Conservation (phyloP, 2,888 invertebrate genomes). For the Luffia ferchaultella region DNA sequence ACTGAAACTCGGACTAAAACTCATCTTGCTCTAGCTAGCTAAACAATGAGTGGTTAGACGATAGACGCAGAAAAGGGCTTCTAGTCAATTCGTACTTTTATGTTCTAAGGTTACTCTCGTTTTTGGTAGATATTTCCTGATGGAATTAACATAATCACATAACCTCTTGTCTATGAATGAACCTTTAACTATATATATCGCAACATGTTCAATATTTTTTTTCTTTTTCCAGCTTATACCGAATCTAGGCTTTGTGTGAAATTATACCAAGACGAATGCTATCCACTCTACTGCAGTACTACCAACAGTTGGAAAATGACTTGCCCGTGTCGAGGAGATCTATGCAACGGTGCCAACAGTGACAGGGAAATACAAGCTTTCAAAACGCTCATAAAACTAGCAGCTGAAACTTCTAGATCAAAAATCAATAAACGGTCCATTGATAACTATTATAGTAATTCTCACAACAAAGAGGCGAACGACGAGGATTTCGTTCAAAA, state of each 20-base stretch:
- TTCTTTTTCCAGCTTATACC: slow-evolving; percentile 33
- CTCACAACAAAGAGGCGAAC: background rate
- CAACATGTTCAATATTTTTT: slow-evolving; percentile 3
- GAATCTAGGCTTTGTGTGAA: slow-evolving; percentile 54
- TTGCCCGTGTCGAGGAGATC: slow-evolving; percentile 48
- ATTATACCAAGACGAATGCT: slow-evolving; percentile 54
- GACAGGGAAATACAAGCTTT: slow-evolving; percentile 43
- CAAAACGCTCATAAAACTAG: slow-evolving; percentile 25
- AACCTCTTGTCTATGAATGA: too few species aligned
- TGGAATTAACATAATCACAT: too few species aligned
- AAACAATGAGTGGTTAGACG: too few species aligned
- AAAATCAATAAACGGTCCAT: background rate
- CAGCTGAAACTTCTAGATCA: slow-evolving; percentile 17
- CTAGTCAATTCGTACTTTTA: too few species aligned
- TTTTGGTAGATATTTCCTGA: too few species aligned
- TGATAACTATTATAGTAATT: background rate
- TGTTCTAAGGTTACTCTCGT: too few species aligned
- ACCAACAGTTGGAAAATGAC: slow-evolving; percentile 48
- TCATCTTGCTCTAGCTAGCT: too few species aligned
- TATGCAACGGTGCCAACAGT: slow-evolving; percentile 47
- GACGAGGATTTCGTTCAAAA: too few species aligned
- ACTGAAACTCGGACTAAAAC: too few species aligned
- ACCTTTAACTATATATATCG: too few species aligned
- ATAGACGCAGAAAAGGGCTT: too few species aligned
- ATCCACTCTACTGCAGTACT: slow-evolving; percentile 45